Evolutionary conservation across 2,888 invertebrate species (phyloP).

Genomic region (Kryphioiulus occultus): DNA sequence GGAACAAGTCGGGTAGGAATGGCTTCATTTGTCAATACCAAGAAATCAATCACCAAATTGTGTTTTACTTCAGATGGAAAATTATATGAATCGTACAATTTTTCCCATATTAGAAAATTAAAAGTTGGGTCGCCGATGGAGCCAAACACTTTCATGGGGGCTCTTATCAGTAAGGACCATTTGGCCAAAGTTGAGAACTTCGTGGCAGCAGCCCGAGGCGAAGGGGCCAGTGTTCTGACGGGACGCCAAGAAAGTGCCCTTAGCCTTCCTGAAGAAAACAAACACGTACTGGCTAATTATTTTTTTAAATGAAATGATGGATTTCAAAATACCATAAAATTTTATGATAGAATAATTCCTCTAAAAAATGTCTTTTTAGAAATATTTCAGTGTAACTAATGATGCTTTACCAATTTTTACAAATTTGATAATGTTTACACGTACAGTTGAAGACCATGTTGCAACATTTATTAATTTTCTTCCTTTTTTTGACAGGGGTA

Average conservation of each 20-base stretch:
- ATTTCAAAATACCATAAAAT: too few relatives aligned
- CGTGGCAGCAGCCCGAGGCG: conserved; percentile 62
- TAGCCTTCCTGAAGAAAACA: conserved; percentile 59
- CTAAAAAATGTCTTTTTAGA: too few relatives aligned
- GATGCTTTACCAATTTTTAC: too few relatives aligned
- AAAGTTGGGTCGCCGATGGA: conserved; percentile 63
- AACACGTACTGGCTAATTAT: conserved; percentile 56
- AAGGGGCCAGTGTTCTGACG: conserved; percentile 63
- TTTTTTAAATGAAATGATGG: too few relatives aligned
- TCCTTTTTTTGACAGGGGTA: conserved; percentile 62
- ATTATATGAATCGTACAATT: too few relatives aligned
- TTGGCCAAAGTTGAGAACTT: conserved; percentile 64
- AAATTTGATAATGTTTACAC: too few relatives aligned
- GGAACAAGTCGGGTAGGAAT: conserved; percentile 60
- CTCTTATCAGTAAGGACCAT: conserved; percentile 65
- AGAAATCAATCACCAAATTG: too few relatives aligned
- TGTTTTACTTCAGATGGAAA: too few relatives aligned
- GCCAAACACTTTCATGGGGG: conserved; percentile 62
- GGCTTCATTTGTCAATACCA: too few relatives aligned
- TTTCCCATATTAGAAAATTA: conserved; percentile 58
- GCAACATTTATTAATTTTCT: background rate
- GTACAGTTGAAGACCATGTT: too few relatives aligned
- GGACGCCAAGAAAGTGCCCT: conserved; percentile 61
- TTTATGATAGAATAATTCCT: too few relatives aligned
- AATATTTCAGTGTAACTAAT: too few relatives aligned